Evolutionary conservation across 1,140 invertebrate genomes (phyloP).

Genomic region (Aphelenchoides besseyi): DNA sequence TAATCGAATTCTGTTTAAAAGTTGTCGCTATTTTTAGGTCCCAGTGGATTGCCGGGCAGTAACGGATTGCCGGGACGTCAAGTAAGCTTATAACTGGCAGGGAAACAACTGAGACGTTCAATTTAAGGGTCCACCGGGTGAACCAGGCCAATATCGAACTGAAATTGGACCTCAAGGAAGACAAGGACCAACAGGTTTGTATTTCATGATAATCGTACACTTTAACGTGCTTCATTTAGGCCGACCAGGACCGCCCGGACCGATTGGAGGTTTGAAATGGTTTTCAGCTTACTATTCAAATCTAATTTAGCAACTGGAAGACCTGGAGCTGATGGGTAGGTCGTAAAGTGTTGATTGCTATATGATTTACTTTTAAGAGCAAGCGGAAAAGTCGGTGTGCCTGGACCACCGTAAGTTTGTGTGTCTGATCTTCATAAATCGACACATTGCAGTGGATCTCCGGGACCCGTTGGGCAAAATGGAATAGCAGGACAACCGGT

Average conservation of each 20-base stretch:
- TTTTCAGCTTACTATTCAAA: not conserved
- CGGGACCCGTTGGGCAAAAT: conserved; percentile 19
- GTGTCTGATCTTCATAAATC: not conserved
- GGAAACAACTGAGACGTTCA: too few species aligned
- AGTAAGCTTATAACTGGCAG: not conserved
- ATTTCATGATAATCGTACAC: conserved; percentile 29
- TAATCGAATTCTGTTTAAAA: too few species aligned
- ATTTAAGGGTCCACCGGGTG: too few species aligned
- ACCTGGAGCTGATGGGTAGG: conserved; percentile 27
- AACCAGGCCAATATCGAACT: conserved; percentile 45
- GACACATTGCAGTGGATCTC: not conserved
- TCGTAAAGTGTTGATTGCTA: conserved; percentile 1
- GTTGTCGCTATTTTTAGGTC: conserved; percentile 15
- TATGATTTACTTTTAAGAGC: not conserved
- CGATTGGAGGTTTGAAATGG: conserved; percentile 28
- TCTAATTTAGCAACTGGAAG: conserved; percentile 25
- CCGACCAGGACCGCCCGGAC: conserved; percentile 28
- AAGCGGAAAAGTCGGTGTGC: too few species aligned
- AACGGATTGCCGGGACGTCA: conserved; percentile 38
- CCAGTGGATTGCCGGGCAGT: conserved; percentile 36
- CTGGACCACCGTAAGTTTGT: too few species aligned
- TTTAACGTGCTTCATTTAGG: conserved; percentile 23
- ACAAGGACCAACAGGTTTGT: conserved; percentile 31
- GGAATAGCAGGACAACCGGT: not conserved
- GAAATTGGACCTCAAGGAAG: conserved; percentile 42